These are phyloP conservation scores for Dipodomys spectabilis DNA, from an alignment of 2,113 vertebrate genomes.

Conservation along the genomic window DNA sequence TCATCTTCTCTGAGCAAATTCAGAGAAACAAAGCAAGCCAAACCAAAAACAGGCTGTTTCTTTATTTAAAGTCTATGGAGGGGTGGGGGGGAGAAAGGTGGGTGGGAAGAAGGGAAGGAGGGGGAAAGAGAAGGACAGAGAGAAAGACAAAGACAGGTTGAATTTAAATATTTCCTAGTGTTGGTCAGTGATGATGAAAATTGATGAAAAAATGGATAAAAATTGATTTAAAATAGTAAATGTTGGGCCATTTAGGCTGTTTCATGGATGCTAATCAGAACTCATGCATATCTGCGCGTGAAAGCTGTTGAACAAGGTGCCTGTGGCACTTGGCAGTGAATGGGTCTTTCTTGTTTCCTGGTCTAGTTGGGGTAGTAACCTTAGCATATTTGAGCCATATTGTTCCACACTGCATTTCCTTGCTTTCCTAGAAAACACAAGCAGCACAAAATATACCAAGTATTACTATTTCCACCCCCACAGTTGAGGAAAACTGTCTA, in stretches of 20 bases:
- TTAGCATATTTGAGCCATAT: slow-evolving; percentile 46
- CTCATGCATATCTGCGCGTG: not conserved
- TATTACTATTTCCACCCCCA: slow-evolving; percentile 76
- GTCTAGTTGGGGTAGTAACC: not conserved
- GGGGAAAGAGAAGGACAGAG: too few species aligned
- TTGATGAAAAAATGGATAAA: not conserved
- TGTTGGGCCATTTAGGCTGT: not conserved
- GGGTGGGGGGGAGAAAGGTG: not conserved
- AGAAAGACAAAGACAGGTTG: not conserved
- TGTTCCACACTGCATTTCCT: slow-evolving; percentile 39
- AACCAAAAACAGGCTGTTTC: too few species aligned
- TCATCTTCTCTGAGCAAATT: too few species aligned
- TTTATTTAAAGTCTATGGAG: too few species aligned
- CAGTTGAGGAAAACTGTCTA: slow-evolving; percentile 75
- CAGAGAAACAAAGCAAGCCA: too few species aligned
- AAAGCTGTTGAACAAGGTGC: not conserved
- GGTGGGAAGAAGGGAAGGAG: too few species aligned
- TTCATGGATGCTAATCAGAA: not conserved
- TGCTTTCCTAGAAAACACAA: slow-evolving; percentile 59
- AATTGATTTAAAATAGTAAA: not conserved
- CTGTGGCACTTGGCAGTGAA: not conserved
- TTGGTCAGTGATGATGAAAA: not conserved
- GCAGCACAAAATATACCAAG: slow-evolving; percentile 61
- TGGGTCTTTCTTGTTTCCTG: not conserved
- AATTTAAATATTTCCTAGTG: not conserved